Evolutionary conservation across 2,113 vertebrate genomes (phyloP).

Genomic region (Eptesicus fuscus): DNA sequence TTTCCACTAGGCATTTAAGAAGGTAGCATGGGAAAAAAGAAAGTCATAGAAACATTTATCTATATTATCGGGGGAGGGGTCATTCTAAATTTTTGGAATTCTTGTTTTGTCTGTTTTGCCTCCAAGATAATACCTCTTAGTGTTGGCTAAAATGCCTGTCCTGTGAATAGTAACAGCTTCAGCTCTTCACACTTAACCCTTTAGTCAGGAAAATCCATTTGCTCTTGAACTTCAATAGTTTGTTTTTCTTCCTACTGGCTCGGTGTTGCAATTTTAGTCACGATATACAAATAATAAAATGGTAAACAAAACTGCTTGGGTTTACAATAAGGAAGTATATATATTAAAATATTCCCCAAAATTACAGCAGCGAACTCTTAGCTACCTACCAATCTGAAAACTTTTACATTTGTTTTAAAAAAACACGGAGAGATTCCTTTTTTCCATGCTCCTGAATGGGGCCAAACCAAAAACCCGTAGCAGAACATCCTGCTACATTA

Average conservation of each 20-base stretch:
- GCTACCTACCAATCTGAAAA: background rate
- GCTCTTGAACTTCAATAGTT: background rate
- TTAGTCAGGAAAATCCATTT: slow-evolving; percentile 11
- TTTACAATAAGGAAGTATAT: background rate
- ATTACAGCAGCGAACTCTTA: background rate
- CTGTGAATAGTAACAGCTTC: background rate
- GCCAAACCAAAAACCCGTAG: background rate
- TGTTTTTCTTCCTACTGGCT: background rate
- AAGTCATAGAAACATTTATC: background rate
- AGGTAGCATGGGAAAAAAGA: background rate
- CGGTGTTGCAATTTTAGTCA: background rate
- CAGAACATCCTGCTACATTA: background rate
- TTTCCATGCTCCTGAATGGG: background rate
- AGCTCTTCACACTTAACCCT: background rate
- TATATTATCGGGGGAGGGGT: background rate
- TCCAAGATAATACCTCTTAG: background rate
- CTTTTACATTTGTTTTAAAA: background rate
- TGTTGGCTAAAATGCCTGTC: background rate
- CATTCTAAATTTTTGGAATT: background rate
- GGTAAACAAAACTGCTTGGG: background rate
- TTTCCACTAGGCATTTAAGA: background rate
- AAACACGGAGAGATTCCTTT: background rate
- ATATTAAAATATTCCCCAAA: background rate
- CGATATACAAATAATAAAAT: background rate
- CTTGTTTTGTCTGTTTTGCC: background rate